These are phyloP conservation scores for Agrochola macilenta DNA, from an alignment of 2,888 invertebrate genomes.

Conservation along the genomic window DNA sequence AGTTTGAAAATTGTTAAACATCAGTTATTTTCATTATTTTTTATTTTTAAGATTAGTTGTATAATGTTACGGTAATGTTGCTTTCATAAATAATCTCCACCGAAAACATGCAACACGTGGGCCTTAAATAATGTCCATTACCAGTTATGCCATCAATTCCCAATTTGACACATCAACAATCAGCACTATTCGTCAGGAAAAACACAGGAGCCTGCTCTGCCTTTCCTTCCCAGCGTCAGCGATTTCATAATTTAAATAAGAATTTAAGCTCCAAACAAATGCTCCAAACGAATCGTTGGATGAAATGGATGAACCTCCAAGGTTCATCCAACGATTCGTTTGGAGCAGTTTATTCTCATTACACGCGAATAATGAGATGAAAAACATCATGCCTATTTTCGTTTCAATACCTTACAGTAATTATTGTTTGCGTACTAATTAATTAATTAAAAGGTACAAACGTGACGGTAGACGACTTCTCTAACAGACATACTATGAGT, in stretches of 20 bases:
- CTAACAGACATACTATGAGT: slow-evolving; percentile 64
- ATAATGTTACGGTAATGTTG: slow-evolving; percentile 34
- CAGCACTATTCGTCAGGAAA: slow-evolving; percentile 40
- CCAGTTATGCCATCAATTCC: slow-evolving; percentile 54
- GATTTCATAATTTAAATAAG: slow-evolving; percentile 61
- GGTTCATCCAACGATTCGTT: slow-evolving; percentile 42
- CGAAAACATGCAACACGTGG: slow-evolving; percentile 50
- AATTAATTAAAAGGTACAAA: slow-evolving; percentile 46
- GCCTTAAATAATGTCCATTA: slow-evolving; percentile 51
- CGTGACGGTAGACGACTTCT: slow-evolving; percentile 60
- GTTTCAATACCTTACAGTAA: slow-evolving; percentile 19
- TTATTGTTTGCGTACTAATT: slow-evolving; percentile 26
- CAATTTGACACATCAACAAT: slow-evolving; percentile 63
- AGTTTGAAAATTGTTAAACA: slow-evolving; percentile 26
- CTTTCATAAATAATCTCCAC: slow-evolving; percentile 58
- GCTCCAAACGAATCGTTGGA: too few species aligned
- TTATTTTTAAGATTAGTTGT: slow-evolving; percentile 35
- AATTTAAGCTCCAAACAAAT: slow-evolving; percentile 29
- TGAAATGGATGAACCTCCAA: neutral
- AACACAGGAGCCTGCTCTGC: slow-evolving; percentile 40
- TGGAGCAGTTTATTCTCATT: slow-evolving; percentile 26
- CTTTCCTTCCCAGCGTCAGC: slow-evolving; percentile 56
- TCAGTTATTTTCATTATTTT: slow-evolving; percentile 42
- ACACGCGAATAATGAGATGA: slow-evolving; percentile 2
- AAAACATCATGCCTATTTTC: too few species aligned